phyloP scores from a whole-genome alignment of 2,888 invertebrate species.

The Cephus spinipes region DNA sequence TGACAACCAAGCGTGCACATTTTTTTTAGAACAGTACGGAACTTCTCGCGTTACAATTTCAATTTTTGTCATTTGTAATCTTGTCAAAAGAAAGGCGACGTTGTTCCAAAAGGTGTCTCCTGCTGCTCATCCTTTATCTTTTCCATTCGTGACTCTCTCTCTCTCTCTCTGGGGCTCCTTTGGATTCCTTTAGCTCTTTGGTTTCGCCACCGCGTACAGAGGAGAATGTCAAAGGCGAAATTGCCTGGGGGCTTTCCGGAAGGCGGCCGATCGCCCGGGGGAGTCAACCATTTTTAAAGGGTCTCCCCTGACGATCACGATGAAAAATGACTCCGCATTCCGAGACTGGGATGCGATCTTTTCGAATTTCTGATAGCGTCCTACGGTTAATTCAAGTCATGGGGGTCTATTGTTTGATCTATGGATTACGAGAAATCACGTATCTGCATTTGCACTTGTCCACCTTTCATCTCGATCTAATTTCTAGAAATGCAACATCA shows the following conservation, averaged over 20 bases:
- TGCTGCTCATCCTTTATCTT: background rate
- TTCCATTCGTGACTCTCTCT: background rate
- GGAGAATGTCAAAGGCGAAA: constrained; percentile 12
- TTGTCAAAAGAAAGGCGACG: background rate
- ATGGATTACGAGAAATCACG: background rate
- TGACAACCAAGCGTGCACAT: background rate
- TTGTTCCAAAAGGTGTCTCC: background rate
- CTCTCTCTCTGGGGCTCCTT: background rate
- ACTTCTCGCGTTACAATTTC: background rate
- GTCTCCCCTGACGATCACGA: background rate
- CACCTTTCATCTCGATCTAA: background rate
- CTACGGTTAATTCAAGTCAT: background rate
- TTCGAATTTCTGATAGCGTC: background rate
- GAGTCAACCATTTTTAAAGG: constrained; percentile 5
- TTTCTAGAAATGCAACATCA: background rate
- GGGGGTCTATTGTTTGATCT: background rate
- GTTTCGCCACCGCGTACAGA: background rate
- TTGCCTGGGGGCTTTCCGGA: constrained; percentile 29
- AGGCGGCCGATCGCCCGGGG: constrained; percentile 13
- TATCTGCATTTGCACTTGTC: background rate
- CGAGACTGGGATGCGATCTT: background rate
- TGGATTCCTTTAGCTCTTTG: background rate
- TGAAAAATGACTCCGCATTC: background rate
- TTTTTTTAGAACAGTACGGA: background rate
- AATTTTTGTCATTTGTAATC: background rate